Percentiles rank a stretch among this genome's conserved stretches.
Conservation (phyloP, 2,888 invertebrate genomes). For the Heliconius ismenius region DNA sequence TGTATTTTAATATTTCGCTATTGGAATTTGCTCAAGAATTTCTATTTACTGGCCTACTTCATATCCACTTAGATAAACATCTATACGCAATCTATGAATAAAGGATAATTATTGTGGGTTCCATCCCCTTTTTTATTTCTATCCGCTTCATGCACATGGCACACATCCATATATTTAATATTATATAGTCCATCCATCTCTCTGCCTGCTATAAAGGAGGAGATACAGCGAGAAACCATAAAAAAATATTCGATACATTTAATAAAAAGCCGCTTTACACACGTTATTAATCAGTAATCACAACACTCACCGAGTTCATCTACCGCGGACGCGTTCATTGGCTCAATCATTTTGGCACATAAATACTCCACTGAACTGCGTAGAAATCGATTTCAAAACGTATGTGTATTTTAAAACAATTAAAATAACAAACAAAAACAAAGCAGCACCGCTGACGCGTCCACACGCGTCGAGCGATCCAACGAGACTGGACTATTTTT, state of each 20-base stretch:
- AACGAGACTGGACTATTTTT: constrained; percentile 57
- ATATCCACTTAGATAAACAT: not conserved
- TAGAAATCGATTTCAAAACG: constrained; percentile 25
- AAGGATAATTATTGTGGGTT: not conserved
- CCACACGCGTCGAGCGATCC: constrained; percentile 54
- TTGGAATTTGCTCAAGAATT: not conserved
- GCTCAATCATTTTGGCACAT: constrained; percentile 55
- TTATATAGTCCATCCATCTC: no score
- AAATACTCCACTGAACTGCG: constrained; percentile 42
- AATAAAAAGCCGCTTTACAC: not conserved
- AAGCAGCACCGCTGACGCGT: constrained; percentile 49
- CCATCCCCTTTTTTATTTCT: not conserved
- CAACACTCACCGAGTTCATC: constrained; percentile 58
- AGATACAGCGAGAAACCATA: no score
- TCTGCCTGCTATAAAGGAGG: no score
- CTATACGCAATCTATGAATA: not conserved
- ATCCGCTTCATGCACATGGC: no score
- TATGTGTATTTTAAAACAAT: constrained; percentile 34
- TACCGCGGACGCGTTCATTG: constrained; percentile 52
- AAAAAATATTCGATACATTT: no score
- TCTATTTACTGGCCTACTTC: not conserved
- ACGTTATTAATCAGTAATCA: constrained; percentile 41
- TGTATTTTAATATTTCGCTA: not conserved
- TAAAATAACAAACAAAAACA: constrained; percentile 11
- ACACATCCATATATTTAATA: no score